phyloP scores from a whole-genome alignment of 2,113 vertebrate species.

The Callorhinus ursinus region DNA sequence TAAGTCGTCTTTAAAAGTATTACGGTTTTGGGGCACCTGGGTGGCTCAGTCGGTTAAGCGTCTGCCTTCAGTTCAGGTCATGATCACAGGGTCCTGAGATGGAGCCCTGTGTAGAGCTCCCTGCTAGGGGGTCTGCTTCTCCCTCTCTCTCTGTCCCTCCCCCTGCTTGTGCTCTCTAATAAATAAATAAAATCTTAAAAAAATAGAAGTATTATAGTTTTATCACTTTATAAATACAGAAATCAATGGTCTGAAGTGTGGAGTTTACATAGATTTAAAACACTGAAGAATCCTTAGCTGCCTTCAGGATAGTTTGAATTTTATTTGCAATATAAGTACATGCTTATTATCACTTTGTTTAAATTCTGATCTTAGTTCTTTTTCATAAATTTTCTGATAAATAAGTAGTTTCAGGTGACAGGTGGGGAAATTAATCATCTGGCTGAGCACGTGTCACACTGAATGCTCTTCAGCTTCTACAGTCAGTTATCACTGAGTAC shows the following conservation, averaged over 20 bases:
- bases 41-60: too few species aligned
- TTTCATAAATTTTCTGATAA: constrained; percentile 43
- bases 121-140: too few species aligned
- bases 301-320: neutral
- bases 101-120: too few species aligned
- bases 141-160: too few species aligned
- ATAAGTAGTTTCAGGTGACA: constrained; percentile 45
- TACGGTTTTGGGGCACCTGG: too few species aligned
- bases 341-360: neutral
- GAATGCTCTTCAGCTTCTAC: neutral
- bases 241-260: neutral
- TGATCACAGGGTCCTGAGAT: too few species aligned
- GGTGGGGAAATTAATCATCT: constrained; percentile 21
- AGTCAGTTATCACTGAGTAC: neutral
- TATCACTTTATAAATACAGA: constrained; percentile 30
- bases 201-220: neutral
- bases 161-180: too few species aligned
- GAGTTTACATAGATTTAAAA: neutral
- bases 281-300: neutral
- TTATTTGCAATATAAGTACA: constrained; percentile 14
- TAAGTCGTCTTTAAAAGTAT: neutral
- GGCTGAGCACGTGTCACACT: neutral
- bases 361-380: constrained; percentile 3
- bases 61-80: too few species aligned
- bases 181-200: too few species aligned